These are phyloP conservation scores for Picus viridis DNA, from an alignment of 2,797 vertebrate genomes.

Conservation along the genomic window DNA sequence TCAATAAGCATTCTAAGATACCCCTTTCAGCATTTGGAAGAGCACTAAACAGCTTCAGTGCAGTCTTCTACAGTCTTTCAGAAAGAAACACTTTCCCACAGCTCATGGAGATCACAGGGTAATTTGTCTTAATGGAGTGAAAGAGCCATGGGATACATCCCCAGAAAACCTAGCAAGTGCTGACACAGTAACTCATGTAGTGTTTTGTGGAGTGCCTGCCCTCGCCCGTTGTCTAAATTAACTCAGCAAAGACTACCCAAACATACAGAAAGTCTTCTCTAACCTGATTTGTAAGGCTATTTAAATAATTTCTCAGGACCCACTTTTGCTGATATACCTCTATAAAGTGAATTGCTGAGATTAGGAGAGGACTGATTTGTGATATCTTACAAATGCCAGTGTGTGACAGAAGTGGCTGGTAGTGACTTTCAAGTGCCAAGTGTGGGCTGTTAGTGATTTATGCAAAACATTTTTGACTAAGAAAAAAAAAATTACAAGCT, in stretches of 20 bases:
- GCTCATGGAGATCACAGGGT: background rate
- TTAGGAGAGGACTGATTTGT: background rate
- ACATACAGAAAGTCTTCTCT: background rate
- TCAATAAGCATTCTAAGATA: background rate
- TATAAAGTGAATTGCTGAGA: background rate
- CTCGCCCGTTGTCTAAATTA: slow-evolving; percentile 21
- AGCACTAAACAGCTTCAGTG: background rate
- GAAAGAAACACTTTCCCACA: slow-evolving; percentile 18
- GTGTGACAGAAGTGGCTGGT: background rate
- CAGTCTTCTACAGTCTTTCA: background rate
- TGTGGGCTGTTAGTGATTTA: background rate
- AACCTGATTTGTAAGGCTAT: background rate
- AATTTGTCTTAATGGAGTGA: slow-evolving; percentile 18
- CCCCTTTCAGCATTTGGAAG: slow-evolving; percentile 5
- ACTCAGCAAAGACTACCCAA: background rate
- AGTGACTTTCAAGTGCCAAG: background rate
- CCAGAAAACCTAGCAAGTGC: slow-evolving; percentile 37
- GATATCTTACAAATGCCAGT: background rate
- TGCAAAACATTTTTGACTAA: background rate
- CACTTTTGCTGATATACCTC: background rate
- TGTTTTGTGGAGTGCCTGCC: background rate
- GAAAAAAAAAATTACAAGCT: background rate
- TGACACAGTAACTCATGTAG: background rate
- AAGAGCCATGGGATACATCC: background rate
- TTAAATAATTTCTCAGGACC: background rate